Evolutionary conservation across 1,140 invertebrate genomes (phyloP).

Genomic region (Drosophila guanche): DNA sequence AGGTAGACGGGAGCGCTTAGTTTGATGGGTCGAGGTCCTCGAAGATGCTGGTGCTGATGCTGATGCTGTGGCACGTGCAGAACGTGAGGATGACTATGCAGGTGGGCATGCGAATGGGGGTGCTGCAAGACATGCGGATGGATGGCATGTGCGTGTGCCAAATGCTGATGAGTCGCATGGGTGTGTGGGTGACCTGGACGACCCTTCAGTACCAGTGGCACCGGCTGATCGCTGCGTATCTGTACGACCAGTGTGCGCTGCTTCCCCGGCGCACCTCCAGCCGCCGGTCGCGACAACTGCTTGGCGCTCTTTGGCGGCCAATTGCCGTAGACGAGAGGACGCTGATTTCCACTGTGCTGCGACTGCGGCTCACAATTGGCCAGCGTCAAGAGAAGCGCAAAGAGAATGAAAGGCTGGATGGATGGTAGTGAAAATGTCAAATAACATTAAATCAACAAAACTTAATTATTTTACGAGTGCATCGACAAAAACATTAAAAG

Average conservation of each 20-base stretch:
- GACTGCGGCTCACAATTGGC: conserved; percentile 55
- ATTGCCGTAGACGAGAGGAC: conserved; percentile 64
- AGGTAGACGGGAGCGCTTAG: conserved; percentile 62
- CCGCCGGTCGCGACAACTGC: conserved; percentile 41
- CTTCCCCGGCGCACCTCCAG: conserved; percentile 25
- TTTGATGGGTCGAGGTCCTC: conserved; percentile 60
- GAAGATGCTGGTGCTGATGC: conserved; percentile 44
- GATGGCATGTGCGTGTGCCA: conserved; percentile 17
- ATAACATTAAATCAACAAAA: conserved; percentile 29
- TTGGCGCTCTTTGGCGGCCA: conserved; percentile 66
- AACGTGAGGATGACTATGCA: conserved; percentile 41
- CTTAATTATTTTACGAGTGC: conserved; percentile 51
- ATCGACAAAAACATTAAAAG: conserved; percentile 28
- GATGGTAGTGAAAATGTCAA: conserved; percentile 23
- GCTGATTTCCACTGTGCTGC: conserved; percentile 29
- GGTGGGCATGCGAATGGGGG: conserved; percentile 37
- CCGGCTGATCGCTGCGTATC: conserved; percentile 80
- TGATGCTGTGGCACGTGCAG: conserved; percentile 47
- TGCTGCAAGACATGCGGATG: conserved; percentile 37
- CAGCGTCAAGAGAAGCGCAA: conserved; percentile 48
- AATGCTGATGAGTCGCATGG: conserved; percentile 47
- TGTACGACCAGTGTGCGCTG: conserved; percentile 76
- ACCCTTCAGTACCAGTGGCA: conserved; percentile 72
- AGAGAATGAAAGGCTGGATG: conserved; percentile 40
- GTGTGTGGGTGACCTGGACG: conserved; percentile 47